phyloP scores from a whole-genome alignment of 1,140 invertebrate species.

The Pachypeltis micranthus region DNA sequence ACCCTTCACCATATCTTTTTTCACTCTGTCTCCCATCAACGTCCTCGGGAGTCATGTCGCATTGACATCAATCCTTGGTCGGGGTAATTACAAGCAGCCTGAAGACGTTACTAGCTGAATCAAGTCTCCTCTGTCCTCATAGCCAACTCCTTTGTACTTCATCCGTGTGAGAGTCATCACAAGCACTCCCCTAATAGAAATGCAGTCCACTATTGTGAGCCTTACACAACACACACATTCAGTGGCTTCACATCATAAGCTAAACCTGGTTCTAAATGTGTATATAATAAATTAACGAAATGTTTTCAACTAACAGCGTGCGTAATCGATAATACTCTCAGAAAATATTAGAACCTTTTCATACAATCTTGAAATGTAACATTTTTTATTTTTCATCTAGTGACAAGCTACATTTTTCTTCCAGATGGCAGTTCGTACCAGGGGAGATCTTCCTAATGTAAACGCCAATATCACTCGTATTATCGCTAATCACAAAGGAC shows the following conservation, averaged over 20 bases:
- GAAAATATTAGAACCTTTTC: conserved; percentile 32
- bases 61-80: no score
- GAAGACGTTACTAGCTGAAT: no score
- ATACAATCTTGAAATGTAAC: background rate
- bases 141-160: no score
- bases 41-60: no score
- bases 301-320: no score
- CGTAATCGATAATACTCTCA: conserved; percentile 14
- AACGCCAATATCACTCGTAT: conserved; percentile 59
- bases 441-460: conserved; percentile 47
- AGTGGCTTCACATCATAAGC: background rate
- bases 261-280: conserved; percentile 13
- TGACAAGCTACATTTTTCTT: conserved; percentile 22
- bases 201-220: background rate
- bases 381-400: background rate
- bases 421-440: conserved; percentile 39
- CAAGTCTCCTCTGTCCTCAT: no score
- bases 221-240: background rate
- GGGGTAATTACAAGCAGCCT: no score
- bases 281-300: conserved; percentile 15
- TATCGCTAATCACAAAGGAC: no score
- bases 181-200: no score
- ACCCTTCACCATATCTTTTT: no score
- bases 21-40: no score
- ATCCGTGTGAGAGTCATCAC: no score